Conservation (phyloP, 1,140 invertebrate genomes). For the Lucilia sericata region DNA sequence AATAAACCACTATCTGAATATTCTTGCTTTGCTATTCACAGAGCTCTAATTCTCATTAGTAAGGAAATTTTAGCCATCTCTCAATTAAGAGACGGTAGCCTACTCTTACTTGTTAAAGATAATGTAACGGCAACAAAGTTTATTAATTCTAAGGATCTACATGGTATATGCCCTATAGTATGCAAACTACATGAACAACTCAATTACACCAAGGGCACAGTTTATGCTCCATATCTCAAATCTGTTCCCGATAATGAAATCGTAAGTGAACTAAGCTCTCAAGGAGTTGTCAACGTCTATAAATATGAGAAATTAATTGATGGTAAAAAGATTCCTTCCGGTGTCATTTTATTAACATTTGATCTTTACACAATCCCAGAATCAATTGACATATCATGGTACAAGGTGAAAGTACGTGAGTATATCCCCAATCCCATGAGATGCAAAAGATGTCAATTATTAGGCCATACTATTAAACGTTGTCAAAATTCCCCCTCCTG, state of each 20-base stretch:
- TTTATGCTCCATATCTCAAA: constrained; percentile 37
- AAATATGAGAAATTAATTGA: constrained; percentile 40
- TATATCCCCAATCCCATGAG: constrained; percentile 11
- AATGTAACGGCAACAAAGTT: constrained; percentile 29
- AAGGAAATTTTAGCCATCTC: not conserved
- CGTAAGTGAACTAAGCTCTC: not conserved
- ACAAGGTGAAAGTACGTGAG: constrained; percentile 16
- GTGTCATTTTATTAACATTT: constrained; percentile 26
- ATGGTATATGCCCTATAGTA: constrained; percentile 10
- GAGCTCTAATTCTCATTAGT: too few relatives aligned
- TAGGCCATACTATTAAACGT: too few relatives aligned
- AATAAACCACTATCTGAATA: too few relatives aligned
- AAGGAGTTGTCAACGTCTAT: constrained; percentile 36
- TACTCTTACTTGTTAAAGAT: constrained; percentile 3
- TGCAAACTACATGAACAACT: constrained; percentile 13
- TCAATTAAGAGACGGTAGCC: not conserved
- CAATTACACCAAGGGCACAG: constrained; percentile 27
- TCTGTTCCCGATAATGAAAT: constrained; percentile 35
- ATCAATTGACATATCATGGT: constrained; percentile 30
- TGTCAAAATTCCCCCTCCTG: too few relatives aligned
- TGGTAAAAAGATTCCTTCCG: not conserved
- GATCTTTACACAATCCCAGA: constrained; percentile 19
- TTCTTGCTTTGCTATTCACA: too few relatives aligned
- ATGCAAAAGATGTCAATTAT: too few relatives aligned
- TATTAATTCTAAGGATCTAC: not conserved